These are phyloP conservation scores for Thecophora atra DNA, from an alignment of 2,888 invertebrate species.

Conservation along the genomic window DNA sequence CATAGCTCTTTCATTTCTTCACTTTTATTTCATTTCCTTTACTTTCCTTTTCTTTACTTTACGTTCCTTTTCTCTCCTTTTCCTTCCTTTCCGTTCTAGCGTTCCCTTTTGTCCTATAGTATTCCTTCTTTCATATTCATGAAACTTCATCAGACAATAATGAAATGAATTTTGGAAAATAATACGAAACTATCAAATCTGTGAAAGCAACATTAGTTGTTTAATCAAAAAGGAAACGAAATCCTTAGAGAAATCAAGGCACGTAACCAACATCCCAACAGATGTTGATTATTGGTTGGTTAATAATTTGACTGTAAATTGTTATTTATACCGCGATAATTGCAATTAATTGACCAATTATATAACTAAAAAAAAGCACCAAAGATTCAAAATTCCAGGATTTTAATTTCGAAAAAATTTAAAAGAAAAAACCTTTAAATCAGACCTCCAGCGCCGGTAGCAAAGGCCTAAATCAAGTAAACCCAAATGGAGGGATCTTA, in stretches of 20 bases:
- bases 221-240: background rate
- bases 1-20: no score
- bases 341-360: constrained; percentile 12
- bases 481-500: no score
- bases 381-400: no score
- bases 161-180: background rate
- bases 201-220: constrained; percentile 15
- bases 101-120: background rate
- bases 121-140: background rate
- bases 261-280: background rate
- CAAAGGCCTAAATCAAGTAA: no score
- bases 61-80: no score
- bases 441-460: no score
- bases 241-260: constrained; percentile 9
- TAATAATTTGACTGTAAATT: background rate
- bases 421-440: no score
- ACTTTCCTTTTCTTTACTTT: no score
- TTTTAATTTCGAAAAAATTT: no score
- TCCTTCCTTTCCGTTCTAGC: background rate
- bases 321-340: background rate
- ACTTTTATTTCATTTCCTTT: no score
- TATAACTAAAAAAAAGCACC: background rate
- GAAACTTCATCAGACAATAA: constrained; percentile 2
- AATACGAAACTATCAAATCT: constrained; percentile 7
- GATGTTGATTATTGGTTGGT: background rate